Evolutionary conservation across 2,888 invertebrate species (phyloP).

Genomic region (Priocnemis perturbator): DNA sequence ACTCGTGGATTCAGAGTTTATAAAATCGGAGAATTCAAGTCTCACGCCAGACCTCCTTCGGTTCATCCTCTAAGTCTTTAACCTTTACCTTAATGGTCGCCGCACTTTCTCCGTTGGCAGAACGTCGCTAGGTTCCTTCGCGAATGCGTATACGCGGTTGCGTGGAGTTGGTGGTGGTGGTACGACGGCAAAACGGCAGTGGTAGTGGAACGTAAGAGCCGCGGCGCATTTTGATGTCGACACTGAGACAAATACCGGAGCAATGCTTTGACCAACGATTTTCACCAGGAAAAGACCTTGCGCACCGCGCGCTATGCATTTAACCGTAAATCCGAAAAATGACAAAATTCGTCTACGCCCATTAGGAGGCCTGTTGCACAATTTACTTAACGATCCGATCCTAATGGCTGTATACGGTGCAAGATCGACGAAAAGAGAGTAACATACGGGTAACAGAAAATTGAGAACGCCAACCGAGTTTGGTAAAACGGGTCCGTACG

Average conservation of each 20-base stretch:
- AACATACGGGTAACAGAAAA: no score
- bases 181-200: slow-evolving; percentile 8
- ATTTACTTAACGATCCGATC: no score
- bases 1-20: no score
- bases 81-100: slow-evolving; percentile 71
- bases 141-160: slow-evolving; percentile 28
- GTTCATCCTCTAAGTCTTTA: slow-evolving; percentile 50
- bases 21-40: no score
- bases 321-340: no score
- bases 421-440: no score
- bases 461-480: no score
- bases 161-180: slow-evolving; percentile 39
- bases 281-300: slow-evolving; percentile 12
- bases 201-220: slow-evolving; percentile 20
- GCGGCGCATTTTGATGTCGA: slow-evolving; percentile 55
- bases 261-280: slow-evolving; percentile 16
- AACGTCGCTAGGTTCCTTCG: slow-evolving; percentile 51
- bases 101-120: slow-evolving; percentile 70
- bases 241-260: slow-evolving; percentile 51
- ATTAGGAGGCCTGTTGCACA: no score
- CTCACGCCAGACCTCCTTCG: not conserved
- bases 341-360: no score
- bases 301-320: not conserved
- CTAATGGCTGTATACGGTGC: no score
- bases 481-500: no score